A percentile compares a stretch with the other conserved stretches of the same genome.
phyloP scores from a whole-genome alignment of 2,888 invertebrate genomes.

The Drosophila conformis region DNA sequence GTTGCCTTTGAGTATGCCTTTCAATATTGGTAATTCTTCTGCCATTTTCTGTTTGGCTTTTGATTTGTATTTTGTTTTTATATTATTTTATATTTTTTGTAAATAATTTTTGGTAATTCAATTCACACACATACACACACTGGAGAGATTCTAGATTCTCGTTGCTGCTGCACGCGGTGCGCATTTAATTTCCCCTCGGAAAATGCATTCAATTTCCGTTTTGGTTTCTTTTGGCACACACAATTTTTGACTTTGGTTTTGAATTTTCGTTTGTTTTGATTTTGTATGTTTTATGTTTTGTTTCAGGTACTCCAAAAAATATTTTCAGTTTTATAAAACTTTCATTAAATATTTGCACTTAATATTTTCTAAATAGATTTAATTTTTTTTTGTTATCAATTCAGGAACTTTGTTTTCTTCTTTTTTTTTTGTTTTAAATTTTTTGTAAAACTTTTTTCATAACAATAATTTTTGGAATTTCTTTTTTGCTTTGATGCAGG shows the following conservation, averaged over 20 bases:
- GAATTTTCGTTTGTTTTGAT: background rate
- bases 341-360: slow-evolving; percentile 54
- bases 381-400: slow-evolving; percentile 41
- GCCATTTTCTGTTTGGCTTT: slow-evolving; percentile 87
- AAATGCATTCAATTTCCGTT: slow-evolving; percentile 61
- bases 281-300: background rate
- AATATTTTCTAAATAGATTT: slow-evolving; percentile 46
- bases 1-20: slow-evolving; percentile 95
- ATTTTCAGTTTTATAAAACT: slow-evolving; percentile 27
- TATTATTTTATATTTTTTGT: slow-evolving; percentile 7
- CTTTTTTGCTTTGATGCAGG: slow-evolving; percentile 12
- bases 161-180: slow-evolving; percentile 42
- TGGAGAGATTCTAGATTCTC: slow-evolving; percentile 49
- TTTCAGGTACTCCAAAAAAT: slow-evolving; percentile 44
- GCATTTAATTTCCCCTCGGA: slow-evolving; percentile 48
- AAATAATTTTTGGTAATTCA: slow-evolving; percentile 13
- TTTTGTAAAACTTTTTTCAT: slow-evolving; percentile 43
- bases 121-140: slow-evolving; percentile 27
- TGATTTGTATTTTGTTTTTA: background rate
- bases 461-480: slow-evolving; percentile 63
- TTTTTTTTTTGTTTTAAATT: slow-evolving; percentile 26
- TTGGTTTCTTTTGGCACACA: slow-evolving; percentile 69
- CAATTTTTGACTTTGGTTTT: slow-evolving; percentile 58
- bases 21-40: slow-evolving; percentile 95
- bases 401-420: slow-evolving; percentile 79